A percentile compares a stretch with the other conserved stretches of the same genome.
Evolutionary conservation across 1,140 invertebrate species (phyloP).

Genomic region (Babylonia areolata): DNA sequence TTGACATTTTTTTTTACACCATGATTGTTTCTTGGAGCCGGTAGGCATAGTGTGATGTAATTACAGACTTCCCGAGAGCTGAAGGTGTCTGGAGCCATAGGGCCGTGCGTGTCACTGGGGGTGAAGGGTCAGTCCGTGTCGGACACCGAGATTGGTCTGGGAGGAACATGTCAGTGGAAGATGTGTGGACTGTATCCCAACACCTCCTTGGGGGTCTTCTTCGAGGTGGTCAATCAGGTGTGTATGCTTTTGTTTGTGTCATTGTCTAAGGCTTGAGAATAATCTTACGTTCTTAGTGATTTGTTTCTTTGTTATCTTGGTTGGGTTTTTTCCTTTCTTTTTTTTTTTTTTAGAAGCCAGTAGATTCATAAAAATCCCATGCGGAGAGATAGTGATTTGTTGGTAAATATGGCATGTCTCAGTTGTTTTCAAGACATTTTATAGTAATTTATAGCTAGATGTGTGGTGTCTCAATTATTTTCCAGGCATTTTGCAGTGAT

Average conservation of each 20-base stretch:
- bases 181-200: conserved; percentile 95
- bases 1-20: too few species aligned
- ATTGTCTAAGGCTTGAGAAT: too few species aligned
- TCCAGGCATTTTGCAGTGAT: too few species aligned
- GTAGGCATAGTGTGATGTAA: neutral
- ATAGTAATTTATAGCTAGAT: too few species aligned
- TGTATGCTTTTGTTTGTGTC: neutral
- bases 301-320: neutral
- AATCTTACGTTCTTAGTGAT: too few species aligned
- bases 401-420: too few species aligned
- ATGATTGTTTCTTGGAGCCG: too few species aligned
- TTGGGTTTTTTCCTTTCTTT: neutral
- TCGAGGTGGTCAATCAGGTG: conserved; percentile 96
- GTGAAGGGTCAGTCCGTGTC: conserved; percentile 92
- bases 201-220: conserved; percentile 95
- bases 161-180: conserved; percentile 99
- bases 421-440: too few species aligned
- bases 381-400: neutral
- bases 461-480: too few species aligned
- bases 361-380: too few species aligned
- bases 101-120: conserved; percentile 95
- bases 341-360: neutral
- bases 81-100: conserved; percentile 94
- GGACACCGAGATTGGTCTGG: conserved; percentile 95
- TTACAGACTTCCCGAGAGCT: conserved; percentile 80